A percentile compares a stretch with the other conserved stretches of the same genome.
These are phyloP conservation scores for Setophaga coronata DNA, from an alignment of 2,113 vertebrate species.

Conservation along the genomic window DNA sequence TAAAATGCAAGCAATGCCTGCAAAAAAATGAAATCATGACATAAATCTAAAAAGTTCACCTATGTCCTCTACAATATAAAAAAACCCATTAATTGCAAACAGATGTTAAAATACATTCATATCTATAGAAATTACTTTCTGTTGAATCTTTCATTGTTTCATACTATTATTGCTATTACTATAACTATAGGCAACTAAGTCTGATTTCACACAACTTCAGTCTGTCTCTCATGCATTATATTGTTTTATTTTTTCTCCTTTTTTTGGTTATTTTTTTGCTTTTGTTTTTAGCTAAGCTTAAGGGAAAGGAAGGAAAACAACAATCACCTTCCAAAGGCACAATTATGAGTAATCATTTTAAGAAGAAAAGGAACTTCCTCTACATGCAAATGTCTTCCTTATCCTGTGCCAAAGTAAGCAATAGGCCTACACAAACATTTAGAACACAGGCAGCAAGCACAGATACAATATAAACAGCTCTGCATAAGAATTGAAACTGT, in stretches of 20 bases:
- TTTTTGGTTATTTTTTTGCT: not conserved
- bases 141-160: not conserved
- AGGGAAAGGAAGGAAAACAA: constrained; percentile 16
- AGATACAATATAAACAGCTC: not conserved
- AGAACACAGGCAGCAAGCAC: not conserved
- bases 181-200: not conserved
- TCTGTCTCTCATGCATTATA: not conserved
- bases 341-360: not conserved
- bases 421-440: not conserved
- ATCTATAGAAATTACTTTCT: not conserved
- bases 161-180: not conserved
- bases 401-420: constrained; percentile 21
- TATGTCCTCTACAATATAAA: not conserved
- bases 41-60: not conserved
- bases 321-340: not conserved
- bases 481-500: not conserved
- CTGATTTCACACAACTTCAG: not conserved
- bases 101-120: not conserved
- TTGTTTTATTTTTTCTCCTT: not conserved
- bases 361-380: not conserved
- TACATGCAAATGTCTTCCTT: not conserved
- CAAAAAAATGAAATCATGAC: not conserved
- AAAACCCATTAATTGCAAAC: not conserved
- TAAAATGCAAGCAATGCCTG: not conserved
- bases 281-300: not conserved